phyloP scores from a whole-genome alignment of 2,113 vertebrate genomes.

The Pteronura brasiliensis region DNA sequence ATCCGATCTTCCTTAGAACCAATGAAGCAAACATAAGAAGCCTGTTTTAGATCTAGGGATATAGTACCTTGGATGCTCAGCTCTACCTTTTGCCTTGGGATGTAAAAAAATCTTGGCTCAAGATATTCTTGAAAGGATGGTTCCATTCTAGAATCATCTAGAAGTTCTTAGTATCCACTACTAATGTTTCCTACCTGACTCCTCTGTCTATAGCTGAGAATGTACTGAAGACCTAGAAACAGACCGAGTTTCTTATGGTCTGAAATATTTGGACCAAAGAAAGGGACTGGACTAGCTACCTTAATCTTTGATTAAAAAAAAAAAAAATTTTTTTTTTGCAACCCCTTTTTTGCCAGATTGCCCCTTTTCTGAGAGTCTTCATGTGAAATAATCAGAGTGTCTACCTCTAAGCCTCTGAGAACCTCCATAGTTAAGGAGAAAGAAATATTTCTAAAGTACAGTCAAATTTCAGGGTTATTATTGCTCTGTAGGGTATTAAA shows the following conservation, averaged over 20 bases:
- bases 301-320: not conserved
- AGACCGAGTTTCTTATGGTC: not conserved
- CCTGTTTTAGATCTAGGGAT: not conserved
- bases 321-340: not conserved
- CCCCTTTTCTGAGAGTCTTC: not conserved
- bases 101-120: not conserved
- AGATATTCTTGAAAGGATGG: not conserved
- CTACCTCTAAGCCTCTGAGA: not conserved
- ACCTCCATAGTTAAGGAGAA: not conserved
- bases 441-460: not conserved
- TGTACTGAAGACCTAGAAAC: not conserved
- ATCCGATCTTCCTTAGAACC: not conserved
- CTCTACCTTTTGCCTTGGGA: not conserved
- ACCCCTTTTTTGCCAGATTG: not conserved
- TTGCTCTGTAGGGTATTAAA: not conserved
- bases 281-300: not conserved
- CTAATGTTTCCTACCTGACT: not conserved
- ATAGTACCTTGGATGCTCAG: not conserved
- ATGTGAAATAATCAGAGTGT: not conserved
- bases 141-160: not conserved
- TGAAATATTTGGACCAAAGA: not conserved
- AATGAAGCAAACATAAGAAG: not conserved
- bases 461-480: not conserved
- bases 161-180: not conserved
- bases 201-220: not conserved